A percentile compares a stretch with the other conserved stretches of the same genome.
Conservation (phyloP, 2,888 invertebrate genomes). For the Mongoloraphidia duomilia region DNA sequence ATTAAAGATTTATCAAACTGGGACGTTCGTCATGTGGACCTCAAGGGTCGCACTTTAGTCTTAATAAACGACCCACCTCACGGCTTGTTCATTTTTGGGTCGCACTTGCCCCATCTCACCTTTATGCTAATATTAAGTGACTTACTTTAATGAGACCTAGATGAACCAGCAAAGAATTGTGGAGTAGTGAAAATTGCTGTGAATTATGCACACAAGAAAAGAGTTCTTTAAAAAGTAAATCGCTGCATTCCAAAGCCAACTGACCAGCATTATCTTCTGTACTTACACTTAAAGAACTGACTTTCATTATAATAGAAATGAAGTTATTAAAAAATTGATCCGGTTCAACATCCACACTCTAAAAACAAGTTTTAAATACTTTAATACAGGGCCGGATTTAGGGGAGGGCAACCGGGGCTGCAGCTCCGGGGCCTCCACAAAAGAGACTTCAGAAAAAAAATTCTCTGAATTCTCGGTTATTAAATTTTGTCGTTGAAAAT, state of each 20-base stretch:
- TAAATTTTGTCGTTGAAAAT: too few relatives aligned
- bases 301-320: slow-evolving; percentile 34
- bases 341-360: slow-evolving; percentile 6
- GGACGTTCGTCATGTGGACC: too few relatives aligned
- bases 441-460: too few relatives aligned
- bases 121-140: background rate
- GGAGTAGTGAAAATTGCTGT: slow-evolving; percentile 37
- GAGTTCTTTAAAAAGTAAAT: slow-evolving; percentile 36
- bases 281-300: slow-evolving; percentile 38
- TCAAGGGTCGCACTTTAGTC: too few relatives aligned
- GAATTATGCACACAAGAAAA: slow-evolving; percentile 35
- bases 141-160: slow-evolving; percentile 58
- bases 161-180: slow-evolving; percentile 49
- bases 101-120: too few relatives aligned
- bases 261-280: slow-evolving; percentile 31
- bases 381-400: too few relatives aligned
- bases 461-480: too few relatives aligned
- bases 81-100: too few relatives aligned
- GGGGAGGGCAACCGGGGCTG: too few relatives aligned
- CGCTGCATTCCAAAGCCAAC: slow-evolving; percentile 29
- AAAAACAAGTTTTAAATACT: background rate
- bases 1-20: too few relatives aligned
- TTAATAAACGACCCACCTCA: too few relatives aligned
- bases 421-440: too few relatives aligned
- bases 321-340: slow-evolving; percentile 25